Evolutionary conservation across 2,797 vertebrate species (phyloP).

Genomic region (Pipistrellus kuhlii): DNA sequence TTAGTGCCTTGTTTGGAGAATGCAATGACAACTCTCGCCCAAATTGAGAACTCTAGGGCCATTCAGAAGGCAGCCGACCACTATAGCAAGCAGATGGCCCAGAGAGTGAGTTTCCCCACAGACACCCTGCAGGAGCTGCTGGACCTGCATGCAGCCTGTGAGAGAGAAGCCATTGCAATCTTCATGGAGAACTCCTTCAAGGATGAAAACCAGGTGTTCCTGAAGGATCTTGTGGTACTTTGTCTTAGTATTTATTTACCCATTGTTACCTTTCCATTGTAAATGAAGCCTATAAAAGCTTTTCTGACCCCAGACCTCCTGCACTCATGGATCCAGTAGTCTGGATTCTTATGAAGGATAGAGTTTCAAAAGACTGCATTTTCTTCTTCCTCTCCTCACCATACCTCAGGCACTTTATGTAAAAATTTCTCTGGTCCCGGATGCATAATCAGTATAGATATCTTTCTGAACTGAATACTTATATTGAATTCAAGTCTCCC

Average conservation of each 20-base stretch:
- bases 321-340: not conserved
- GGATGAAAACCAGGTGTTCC: slow-evolving; percentile 53
- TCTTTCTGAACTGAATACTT: not conserved
- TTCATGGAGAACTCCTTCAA: slow-evolving; percentile 67
- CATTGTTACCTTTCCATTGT: not conserved
- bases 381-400: too few species aligned
- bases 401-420: not conserved
- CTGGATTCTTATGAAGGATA: not conserved
- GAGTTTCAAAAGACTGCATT: not conserved
- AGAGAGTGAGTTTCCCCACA: slow-evolving; percentile 25
- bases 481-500: not conserved
- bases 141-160: not conserved
- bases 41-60: not conserved
- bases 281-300: not conserved
- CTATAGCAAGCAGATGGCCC: slow-evolving; percentile 42
- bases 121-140: slow-evolving; percentile 59
- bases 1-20: slow-evolving; percentile 66
- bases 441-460: not conserved
- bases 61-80: slow-evolving; percentile 26
- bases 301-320: not conserved
- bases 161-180: slow-evolving; percentile 23
- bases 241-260: not conserved
- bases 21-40: slow-evolving; percentile 15
- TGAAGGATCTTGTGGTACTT: slow-evolving; percentile 54
- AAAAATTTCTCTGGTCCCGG: not conserved